These are phyloP conservation scores for Crocodylus rhombifer DNA, from an alignment of 2,797 vertebrate genomes.

Conservation along the genomic window DNA sequence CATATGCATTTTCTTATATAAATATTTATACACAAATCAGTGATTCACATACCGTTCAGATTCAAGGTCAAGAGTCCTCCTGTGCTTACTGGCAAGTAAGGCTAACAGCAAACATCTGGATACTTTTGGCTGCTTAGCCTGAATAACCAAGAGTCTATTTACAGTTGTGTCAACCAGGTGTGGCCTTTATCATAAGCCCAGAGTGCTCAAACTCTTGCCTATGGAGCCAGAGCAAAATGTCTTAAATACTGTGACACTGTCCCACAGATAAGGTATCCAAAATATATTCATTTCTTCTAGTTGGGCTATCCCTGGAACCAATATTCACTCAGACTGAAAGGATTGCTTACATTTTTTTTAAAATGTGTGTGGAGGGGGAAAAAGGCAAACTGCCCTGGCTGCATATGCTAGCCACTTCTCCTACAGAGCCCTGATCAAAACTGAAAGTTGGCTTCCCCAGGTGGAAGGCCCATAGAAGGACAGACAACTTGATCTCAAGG, in stretches of 20 bases:
- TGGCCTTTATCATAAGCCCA: too few relatives aligned
- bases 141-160: too few relatives aligned
- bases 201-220: too few relatives aligned
- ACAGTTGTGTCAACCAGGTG: too few relatives aligned
- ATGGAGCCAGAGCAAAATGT: too few relatives aligned
- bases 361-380: neutral
- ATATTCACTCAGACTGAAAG: neutral
- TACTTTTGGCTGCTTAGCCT: too few relatives aligned
- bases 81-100: too few relatives aligned
- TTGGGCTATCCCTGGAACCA: neutral
- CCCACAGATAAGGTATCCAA: neutral
- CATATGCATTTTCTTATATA: neutral
- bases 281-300: neutral
- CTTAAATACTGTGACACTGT: too few relatives aligned
- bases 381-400: fast-evolving
- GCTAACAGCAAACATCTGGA: too few relatives aligned
- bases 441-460: conserved; percentile 28
- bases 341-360: neutral
- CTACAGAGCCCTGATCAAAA: neutral
- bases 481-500: too few relatives aligned
- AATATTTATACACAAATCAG: neutral
- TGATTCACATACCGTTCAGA: neutral
- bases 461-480: neutral
- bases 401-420: neutral
- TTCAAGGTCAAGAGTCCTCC: neutral